phyloP scores from a whole-genome alignment of 2,888 invertebrate species.

The Notodonta dromedarius region DNA sequence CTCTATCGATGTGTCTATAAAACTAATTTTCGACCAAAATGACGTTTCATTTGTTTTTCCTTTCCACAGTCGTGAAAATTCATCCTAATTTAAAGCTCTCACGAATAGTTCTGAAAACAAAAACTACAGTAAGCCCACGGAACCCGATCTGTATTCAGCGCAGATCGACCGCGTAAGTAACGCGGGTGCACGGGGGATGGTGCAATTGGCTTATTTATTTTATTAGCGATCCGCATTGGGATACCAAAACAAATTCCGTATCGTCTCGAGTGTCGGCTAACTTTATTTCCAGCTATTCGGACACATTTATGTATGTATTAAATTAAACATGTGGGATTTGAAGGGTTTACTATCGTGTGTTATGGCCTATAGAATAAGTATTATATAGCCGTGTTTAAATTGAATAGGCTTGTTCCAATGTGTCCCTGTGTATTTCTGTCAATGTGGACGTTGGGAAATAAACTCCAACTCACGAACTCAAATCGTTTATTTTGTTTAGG shows the following conservation, averaged over 20 bases:
- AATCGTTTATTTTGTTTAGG: no score
- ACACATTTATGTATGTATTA: conserved; percentile 9
- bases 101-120: neutral
- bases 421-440: no score
- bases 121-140: neutral
- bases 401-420: no score
- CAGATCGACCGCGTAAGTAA: conserved; percentile 37
- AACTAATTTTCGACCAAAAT: no score
- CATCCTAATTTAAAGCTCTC: neutral
- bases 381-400: no score
- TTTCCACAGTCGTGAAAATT: no score
- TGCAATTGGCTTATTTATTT: conserved; percentile 51
- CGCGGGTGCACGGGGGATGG: conserved; percentile 34
- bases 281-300: conserved; percentile 33
- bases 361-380: neutral
- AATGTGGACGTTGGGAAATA: no score
- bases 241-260: conserved; percentile 34
- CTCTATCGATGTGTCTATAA: no score
- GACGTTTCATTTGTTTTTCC: no score
- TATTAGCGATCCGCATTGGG: conserved; percentile 45
- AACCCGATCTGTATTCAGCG: conserved; percentile 37
- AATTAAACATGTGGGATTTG: neutral
- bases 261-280: conserved; percentile 28
- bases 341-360: neutral
- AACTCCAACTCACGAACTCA: no score